These are phyloP conservation scores for Petrophora chlorosata DNA, from an alignment of 2,888 invertebrate genomes.

Conservation along the genomic window DNA sequence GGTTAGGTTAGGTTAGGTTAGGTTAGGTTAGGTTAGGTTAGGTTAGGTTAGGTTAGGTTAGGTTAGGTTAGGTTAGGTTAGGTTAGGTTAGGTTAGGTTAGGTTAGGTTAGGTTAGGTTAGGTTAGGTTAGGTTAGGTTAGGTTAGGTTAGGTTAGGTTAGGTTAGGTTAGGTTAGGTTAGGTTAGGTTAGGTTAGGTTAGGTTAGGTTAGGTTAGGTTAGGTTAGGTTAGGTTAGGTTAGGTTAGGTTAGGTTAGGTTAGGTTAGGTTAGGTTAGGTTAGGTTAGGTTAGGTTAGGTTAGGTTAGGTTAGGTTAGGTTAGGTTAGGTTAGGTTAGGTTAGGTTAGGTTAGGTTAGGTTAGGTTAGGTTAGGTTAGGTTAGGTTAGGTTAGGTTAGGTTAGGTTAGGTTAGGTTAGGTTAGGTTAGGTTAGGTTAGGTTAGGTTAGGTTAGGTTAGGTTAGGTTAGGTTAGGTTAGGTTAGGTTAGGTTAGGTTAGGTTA, in stretches of 20 bases:
- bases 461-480: slow-evolving; percentile 12
- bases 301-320: no score
- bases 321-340: slow-evolving; percentile 12
- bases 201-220: slow-evolving; percentile 8
- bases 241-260: slow-evolving; percentile 9
- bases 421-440: slow-evolving; percentile 12
- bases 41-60: slow-evolving; percentile 17
- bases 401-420: slow-evolving; percentile 12
- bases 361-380: slow-evolving; percentile 12
- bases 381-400: slow-evolving; percentile 12
- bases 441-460: slow-evolving; percentile 8
- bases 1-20: slow-evolving; percentile 7
- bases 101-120: slow-evolving; percentile 7
- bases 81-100: slow-evolving; percentile 7
- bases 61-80: slow-evolving; percentile 7
- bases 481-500: slow-evolving; percentile 21
- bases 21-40: slow-evolving; percentile 7
- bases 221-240: slow-evolving; percentile 10
- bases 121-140: slow-evolving; percentile 7
- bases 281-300: slow-evolving; percentile 20
- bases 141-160: slow-evolving; percentile 12
- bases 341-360: slow-evolving; percentile 17
- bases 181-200: slow-evolving; percentile 6
- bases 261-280: slow-evolving; percentile 10
- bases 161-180: slow-evolving; percentile 7